Conservation (phyloP, 2,888 invertebrate genomes). For the Platyscelio sp. region DNA sequence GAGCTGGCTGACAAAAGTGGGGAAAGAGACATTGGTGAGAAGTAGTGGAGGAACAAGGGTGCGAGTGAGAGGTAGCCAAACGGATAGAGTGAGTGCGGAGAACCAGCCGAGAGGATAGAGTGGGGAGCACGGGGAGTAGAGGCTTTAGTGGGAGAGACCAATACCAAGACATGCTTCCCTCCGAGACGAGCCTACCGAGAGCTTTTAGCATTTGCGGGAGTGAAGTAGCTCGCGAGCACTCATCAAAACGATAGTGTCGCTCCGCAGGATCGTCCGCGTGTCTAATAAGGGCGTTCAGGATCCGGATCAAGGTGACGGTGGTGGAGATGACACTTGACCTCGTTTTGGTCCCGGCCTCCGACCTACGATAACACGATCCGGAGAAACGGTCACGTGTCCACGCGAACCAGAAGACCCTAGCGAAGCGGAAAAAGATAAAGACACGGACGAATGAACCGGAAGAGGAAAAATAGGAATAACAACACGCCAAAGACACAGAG, state of each 20-base stretch:
- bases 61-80: slow-evolving; percentile 60
- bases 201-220: slow-evolving; percentile 62
- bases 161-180: slow-evolving; percentile 61
- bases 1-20: slow-evolving; percentile 75
- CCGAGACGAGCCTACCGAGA: slow-evolving; percentile 61
- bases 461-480: slow-evolving; percentile 15
- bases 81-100: slow-evolving; percentile 51
- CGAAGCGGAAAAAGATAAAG: neutral
- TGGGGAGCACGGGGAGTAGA: slow-evolving; percentile 30
- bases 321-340: slow-evolving; percentile 26
- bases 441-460: slow-evolving; percentile 1
- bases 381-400: slow-evolving; percentile 1
- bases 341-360: neutral
- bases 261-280: slow-evolving; percentile 50
- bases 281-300: slow-evolving; percentile 38
- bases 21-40: slow-evolving; percentile 77
- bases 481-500: no score
- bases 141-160: slow-evolving; percentile 64
- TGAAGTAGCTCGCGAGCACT: slow-evolving; percentile 66
- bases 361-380: slow-evolving; percentile 27
- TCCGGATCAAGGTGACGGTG: slow-evolving; percentile 18
- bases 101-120: slow-evolving; percentile 35
- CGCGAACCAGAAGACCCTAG: neutral
- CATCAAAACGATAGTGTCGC: slow-evolving; percentile 61
- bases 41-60: slow-evolving; percentile 13